These are phyloP conservation scores for Thymallus thymallus DNA, from an alignment of 2,113 vertebrate genomes.

Conservation along the genomic window DNA sequence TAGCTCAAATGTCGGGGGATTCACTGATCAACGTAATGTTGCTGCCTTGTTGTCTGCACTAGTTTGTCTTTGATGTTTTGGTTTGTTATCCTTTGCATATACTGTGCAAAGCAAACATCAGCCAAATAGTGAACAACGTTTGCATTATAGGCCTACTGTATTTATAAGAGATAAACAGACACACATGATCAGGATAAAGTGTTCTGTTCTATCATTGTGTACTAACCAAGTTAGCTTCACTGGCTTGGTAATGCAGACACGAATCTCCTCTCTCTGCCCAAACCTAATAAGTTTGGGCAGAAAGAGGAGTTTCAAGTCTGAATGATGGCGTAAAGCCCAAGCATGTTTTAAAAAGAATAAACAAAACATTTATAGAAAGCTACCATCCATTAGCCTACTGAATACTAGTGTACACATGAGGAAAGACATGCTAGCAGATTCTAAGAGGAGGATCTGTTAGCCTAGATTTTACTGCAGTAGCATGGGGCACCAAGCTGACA, in stretches of 20 bases:
- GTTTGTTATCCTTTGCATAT: background rate
- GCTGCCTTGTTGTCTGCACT: background rate
- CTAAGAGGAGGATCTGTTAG: background rate
- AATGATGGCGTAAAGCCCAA: too few relatives aligned
- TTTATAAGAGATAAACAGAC: background rate
- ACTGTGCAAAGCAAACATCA: background rate
- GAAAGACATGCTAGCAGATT: background rate
- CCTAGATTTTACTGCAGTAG: constrained; percentile 6
- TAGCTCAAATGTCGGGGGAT: background rate
- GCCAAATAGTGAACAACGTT: background rate
- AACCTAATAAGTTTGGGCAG: too few relatives aligned
- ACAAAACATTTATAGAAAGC: background rate
- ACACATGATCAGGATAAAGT: too few relatives aligned
- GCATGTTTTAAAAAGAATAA: background rate
- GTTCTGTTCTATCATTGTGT: too few relatives aligned
- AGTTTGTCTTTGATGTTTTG: background rate
- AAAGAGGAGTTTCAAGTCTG: too few relatives aligned
- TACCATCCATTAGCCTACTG: background rate
- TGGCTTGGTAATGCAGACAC: too few relatives aligned
- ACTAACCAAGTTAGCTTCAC: too few relatives aligned
- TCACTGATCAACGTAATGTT: background rate
- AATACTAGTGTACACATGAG: background rate
- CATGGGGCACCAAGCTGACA: background rate
- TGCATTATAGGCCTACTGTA: background rate
- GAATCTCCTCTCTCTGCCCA: too few relatives aligned